Percentiles rank a stretch among this genome's conserved stretches.
These are phyloP conservation scores for Pygocentrus nattereri DNA, from an alignment of 2,797 vertebrate genomes.

Conservation along the genomic window DNA sequence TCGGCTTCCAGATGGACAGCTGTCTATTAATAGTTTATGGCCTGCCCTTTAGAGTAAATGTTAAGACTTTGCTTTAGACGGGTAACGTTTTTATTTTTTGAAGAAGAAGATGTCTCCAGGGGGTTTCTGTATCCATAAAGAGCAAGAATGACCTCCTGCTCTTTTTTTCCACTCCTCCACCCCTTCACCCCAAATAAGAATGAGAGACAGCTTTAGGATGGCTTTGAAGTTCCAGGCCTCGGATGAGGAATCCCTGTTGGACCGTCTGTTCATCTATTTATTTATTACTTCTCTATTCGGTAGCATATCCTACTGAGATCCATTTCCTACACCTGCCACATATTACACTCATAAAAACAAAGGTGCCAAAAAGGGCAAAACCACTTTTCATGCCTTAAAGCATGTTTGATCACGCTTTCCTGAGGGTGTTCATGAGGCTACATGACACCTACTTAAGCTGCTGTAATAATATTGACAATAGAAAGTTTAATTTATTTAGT, in stretches of 20 bases:
- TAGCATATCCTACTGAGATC: background rate
- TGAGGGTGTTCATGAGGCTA: too few species aligned
- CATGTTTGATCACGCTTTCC: too few species aligned
- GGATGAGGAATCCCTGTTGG: slow-evolving; percentile 54
- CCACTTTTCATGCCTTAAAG: background rate
- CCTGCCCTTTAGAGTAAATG: slow-evolving; percentile 76
- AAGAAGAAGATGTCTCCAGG: slow-evolving; percentile 65
- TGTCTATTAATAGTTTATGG: slow-evolving; percentile 81
- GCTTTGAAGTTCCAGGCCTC: slow-evolving; percentile 65
- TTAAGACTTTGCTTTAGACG: slow-evolving; percentile 70
- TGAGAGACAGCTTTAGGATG: slow-evolving; percentile 68
- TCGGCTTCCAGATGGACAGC: slow-evolving; percentile 67
- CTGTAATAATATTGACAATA: too few species aligned
- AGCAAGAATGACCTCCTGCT: slow-evolving; percentile 59
- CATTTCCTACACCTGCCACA: background rate
- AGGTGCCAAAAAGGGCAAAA: background rate
- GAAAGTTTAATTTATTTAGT: too few species aligned
- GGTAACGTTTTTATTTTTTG: slow-evolving; percentile 73
- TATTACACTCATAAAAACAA: too few species aligned
- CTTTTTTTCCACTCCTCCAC: slow-evolving; percentile 7
- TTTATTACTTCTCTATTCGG: slow-evolving; percentile 9
- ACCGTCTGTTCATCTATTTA: slow-evolving; percentile 63
- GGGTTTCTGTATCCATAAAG: slow-evolving; percentile 70
- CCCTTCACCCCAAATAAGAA: slow-evolving; percentile 60
- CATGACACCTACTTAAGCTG: too few species aligned